Conservation (phyloP, 2,888 invertebrate species). For the Amphipyra tragopoginis region DNA sequence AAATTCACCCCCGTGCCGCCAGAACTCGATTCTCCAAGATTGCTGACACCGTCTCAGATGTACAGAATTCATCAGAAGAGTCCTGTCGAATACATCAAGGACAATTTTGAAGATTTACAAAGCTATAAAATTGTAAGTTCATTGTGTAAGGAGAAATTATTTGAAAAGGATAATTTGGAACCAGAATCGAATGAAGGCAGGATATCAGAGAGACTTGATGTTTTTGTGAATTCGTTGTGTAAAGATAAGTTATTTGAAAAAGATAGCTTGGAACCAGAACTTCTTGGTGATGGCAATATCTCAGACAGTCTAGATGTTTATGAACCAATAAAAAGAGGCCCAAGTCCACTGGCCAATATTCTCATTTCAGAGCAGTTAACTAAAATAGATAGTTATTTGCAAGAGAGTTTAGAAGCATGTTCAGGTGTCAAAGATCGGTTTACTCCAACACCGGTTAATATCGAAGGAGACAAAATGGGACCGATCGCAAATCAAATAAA, state of each 20-base stretch:
- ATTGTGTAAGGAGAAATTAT: conserved; percentile 78
- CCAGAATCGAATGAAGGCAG: conserved; percentile 29
- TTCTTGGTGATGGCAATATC: conserved; percentile 22
- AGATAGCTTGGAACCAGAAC: conserved; percentile 42
- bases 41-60: conserved; percentile 70
- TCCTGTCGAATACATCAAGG: conserved; percentile 75
- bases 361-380: conserved; percentile 80
- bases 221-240: conserved; percentile 72
- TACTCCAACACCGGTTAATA: conserved; percentile 51
- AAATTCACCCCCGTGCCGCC: conserved; percentile 83
- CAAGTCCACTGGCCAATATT: conserved; percentile 79
- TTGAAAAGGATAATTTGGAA: conserved; percentile 60
- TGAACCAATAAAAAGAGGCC: conserved; percentile 66
- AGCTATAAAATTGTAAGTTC: conserved; percentile 87
- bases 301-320: conserved; percentile 53
- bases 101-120: conserved; percentile 82
- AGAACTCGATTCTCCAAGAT: conserved; percentile 76
- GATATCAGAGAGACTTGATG: conserved; percentile 52
- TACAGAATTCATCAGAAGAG: conserved; percentile 57
- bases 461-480: conserved; percentile 59
- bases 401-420: conserved; percentile 82
- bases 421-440: conserved; percentile 61
- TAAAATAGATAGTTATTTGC: conserved; percentile 83
- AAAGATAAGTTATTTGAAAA: conserved; percentile 74
- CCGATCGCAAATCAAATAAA: conserved; percentile 22